Percentiles rank a stretch among this genome's conserved stretches.
phyloP scores from a whole-genome alignment of 2,888 invertebrate genomes.

The Acronicta psi region DNA sequence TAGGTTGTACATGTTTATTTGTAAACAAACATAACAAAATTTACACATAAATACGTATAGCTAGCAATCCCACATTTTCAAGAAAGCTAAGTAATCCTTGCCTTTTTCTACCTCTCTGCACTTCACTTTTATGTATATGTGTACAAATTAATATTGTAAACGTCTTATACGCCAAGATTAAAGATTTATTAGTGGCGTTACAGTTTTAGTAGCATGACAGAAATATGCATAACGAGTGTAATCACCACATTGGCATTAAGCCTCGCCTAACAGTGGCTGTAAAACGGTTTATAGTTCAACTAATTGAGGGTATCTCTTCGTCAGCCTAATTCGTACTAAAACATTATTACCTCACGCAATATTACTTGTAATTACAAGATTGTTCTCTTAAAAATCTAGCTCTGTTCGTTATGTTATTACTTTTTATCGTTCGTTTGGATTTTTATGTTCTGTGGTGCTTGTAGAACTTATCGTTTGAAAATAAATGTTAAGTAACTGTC shows the following conservation, averaged over 20 bases:
- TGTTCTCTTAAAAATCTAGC: constrained; percentile 15
- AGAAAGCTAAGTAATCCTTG: no score
- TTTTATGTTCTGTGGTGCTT: constrained; percentile 6
- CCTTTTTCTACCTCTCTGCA: no score
- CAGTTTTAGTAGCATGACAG: constrained; percentile 59
- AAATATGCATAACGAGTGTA: constrained; percentile 58
- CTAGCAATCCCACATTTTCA: no score
- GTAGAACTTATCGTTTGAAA: no score
- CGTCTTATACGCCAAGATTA: constrained; percentile 16
- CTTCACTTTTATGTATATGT: no score
- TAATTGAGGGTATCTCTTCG: constrained; percentile 48
- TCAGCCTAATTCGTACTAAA: constrained; percentile 44
- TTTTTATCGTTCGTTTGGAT: constrained; percentile 22
- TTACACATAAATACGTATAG: no score
- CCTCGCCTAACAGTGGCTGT: constrained; percentile 59
- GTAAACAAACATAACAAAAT: no score
- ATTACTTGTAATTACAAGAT: constrained; percentile 36
- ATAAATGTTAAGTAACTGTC: no score
- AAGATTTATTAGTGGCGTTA: constrained; percentile 30
- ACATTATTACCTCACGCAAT: constrained; percentile 48
- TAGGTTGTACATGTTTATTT: no score
- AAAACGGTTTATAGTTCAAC: constrained; percentile 62
- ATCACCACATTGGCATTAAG: constrained; percentile 61
- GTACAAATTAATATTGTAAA: no score
- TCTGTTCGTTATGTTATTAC: constrained; percentile 18